Evolutionary conservation across 2,888 invertebrate species (phyloP).

Genomic region (Epiperipatus broadwayi): DNA sequence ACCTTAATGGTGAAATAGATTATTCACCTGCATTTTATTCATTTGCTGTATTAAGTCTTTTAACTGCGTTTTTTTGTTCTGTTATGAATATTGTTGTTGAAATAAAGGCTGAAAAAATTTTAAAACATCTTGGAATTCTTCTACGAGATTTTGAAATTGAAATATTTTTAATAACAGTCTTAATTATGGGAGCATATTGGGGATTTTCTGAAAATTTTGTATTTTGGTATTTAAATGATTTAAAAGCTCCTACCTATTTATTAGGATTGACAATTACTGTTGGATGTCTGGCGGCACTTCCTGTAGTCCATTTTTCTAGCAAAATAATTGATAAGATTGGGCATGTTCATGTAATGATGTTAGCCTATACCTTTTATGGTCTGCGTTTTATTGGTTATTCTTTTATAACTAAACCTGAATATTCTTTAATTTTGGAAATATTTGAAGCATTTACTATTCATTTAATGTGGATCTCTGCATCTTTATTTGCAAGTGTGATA

Average conservation of each 20-base stretch:
- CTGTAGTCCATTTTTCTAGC: conserved; percentile 64
- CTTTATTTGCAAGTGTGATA: conserved; percentile 62
- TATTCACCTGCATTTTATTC: conserved; percentile 73
- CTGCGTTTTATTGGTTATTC: conserved; percentile 53
- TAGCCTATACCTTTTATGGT: conserved; percentile 66
- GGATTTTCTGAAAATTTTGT: conserved; percentile 74
- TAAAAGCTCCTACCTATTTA: conserved; percentile 60
- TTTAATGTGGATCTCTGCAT: conserved; percentile 75
- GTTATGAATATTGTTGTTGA: conserved; percentile 51
- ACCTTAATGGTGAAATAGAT: conserved; percentile 62
- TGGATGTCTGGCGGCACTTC: conserved; percentile 60
- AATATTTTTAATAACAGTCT: conserved; percentile 57
- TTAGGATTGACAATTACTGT: conserved; percentile 64
- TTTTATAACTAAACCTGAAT: too few relatives aligned
- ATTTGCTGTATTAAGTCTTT: conserved; percentile 48
- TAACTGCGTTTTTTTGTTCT: conserved; percentile 51
- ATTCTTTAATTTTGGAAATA: too few relatives aligned
- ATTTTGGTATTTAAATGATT: conserved; percentile 61
- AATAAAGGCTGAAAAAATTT: conserved; percentile 42
- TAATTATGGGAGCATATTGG: conserved; percentile 64
- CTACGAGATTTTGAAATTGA: conserved; percentile 58
- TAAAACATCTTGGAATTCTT: conserved; percentile 51
- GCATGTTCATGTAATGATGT: conserved; percentile 59
- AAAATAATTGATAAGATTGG: conserved; percentile 59
- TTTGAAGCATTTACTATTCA: conserved; percentile 67